These are phyloP conservation scores for Idaea aversata DNA, from an alignment of 2,888 invertebrate species.

Conservation along the genomic window DNA sequence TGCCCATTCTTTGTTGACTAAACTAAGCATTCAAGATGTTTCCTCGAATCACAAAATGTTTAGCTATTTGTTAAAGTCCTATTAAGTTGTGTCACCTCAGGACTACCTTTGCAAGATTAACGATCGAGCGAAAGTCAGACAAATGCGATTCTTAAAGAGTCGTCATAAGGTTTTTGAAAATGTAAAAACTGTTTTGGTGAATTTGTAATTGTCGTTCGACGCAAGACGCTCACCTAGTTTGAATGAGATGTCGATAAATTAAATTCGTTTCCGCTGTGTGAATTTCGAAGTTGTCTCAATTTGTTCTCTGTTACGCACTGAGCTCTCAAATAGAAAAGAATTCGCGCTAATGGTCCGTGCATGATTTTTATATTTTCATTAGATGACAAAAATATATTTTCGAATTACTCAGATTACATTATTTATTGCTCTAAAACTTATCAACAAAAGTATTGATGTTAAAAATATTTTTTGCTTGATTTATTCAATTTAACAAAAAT, in stretches of 20 bases:
- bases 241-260: conserved; percentile 77
- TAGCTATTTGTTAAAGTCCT: conserved; percentile 79
- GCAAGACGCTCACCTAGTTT: conserved; percentile 59
- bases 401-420: background rate
- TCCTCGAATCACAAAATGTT: conserved; percentile 77
- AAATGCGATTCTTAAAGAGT: conserved; percentile 33
- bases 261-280: conserved; percentile 76
- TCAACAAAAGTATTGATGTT: background rate
- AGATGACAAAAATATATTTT: conserved; percentile 16
- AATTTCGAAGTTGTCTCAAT: conserved; percentile 74
- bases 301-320: conserved; percentile 66
- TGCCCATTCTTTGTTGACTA: conserved; percentile 67
- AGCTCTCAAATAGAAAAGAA: conserved; percentile 45
- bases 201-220: conserved; percentile 67
- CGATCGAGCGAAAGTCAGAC: conserved; percentile 3
- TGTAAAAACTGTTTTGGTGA: conserved; percentile 35
- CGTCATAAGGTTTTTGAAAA: conserved; percentile 25
- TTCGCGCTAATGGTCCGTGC: conserved; percentile 53
- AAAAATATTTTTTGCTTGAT: background rate
- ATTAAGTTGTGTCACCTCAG: conserved; percentile 75
- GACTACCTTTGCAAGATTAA: conserved; percentile 46
- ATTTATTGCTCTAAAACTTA: background rate
- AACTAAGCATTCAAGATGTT: conserved; percentile 71
- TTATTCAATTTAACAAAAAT: background rate
- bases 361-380: conserved; percentile 22